Evolutionary conservation across 1,140 invertebrate species (phyloP).

Genomic region (Dermatophagoides farinae): DNA sequence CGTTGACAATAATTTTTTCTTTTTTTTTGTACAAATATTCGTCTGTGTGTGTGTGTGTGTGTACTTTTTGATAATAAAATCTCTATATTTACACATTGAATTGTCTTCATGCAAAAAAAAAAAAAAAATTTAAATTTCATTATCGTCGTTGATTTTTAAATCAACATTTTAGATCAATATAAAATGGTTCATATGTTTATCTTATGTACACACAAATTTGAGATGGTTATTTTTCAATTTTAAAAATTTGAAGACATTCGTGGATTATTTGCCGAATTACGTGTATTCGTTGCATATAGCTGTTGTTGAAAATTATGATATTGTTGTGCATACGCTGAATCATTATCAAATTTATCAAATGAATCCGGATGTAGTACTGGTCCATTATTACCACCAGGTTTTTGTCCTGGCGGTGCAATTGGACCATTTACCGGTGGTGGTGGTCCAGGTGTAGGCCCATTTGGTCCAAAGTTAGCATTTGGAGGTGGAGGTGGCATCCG

Average conservation of each 20-base stretch:
- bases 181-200: not conserved
- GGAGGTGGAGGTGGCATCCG: constrained; percentile 13
- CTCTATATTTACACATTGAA: no score
- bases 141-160: no score
- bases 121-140: not conserved
- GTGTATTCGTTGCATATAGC: constrained; percentile 66
- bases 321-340: constrained; percentile 79
- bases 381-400: constrained; percentile 39
- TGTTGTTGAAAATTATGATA: constrained; percentile 89
- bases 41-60: no score
- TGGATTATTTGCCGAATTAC: constrained; percentile 21
- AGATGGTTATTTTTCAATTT: not conserved
- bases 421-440: not conserved
- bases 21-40: no score
- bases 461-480: not conserved
- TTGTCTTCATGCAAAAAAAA: not conserved
- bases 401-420: constrained; percentile 22
- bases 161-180: not conserved
- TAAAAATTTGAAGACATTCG: constrained; percentile 5
- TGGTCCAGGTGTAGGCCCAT: not conserved
- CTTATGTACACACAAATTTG: not conserved
- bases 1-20: no score
- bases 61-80: no score
- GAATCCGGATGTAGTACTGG: constrained; percentile 56
- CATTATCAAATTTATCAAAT: constrained; percentile 44